Evolutionary conservation across 2,797 vertebrate species (phyloP).

Genomic region (Margarornis squamiger): DNA sequence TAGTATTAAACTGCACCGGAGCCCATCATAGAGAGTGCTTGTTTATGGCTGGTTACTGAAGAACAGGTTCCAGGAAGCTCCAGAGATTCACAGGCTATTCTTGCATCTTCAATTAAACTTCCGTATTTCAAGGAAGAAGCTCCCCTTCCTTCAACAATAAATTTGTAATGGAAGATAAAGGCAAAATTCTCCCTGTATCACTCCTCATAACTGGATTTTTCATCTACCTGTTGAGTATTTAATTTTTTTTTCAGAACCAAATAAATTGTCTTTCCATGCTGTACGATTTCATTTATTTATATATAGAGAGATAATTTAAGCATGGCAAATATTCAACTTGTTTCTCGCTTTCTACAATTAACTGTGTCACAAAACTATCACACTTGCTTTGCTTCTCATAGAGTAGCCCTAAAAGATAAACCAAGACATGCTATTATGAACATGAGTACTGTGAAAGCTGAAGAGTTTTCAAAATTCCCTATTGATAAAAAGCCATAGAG

Average conservation of each 20-base stretch:
- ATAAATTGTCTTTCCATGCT: neutral
- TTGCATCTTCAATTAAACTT: neutral
- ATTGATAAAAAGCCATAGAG: neutral
- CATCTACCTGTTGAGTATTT: neutral
- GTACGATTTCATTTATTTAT: neutral
- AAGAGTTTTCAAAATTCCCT: neutral
- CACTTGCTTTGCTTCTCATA: neutral
- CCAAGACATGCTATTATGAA: neutral
- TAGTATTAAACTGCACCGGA: neutral
- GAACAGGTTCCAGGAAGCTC: neutral
- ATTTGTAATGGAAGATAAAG: neutral
- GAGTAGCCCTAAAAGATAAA: neutral
- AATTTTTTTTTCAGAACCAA: neutral
- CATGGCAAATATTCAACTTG: neutral
- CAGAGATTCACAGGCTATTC: neutral
- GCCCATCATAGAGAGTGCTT: neutral
- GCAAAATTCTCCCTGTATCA: neutral
- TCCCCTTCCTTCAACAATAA: neutral
- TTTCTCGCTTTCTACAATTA: neutral
- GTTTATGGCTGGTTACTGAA: neutral
- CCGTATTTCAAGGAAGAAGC: neutral
- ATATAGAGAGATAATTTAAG: neutral
- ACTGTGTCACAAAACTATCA: neutral
- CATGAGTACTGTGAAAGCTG: rapidly evolving
- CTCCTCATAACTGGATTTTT: neutral